Evolutionary conservation across 2,797 vertebrate genomes (phyloP), one percentile per base, ranked within the genome.

Genomic region (Epinephelus awoara): DNA sequence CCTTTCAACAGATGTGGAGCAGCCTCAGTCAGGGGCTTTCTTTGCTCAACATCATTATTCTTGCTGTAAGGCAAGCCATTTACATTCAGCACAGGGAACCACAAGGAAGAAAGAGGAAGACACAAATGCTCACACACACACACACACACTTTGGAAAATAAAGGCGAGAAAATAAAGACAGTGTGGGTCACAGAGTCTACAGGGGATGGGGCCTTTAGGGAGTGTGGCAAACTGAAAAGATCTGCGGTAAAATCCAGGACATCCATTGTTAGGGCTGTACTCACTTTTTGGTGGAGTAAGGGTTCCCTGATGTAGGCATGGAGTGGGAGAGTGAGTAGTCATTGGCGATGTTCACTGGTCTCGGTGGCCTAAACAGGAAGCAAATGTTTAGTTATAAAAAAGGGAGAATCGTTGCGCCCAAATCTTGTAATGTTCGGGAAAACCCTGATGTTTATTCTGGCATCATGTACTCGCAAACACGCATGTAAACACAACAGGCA

Each of bases 201-300:
- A 38, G 67, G 72, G 59, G 42, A 63, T 2, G 25, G 10, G 55
- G 84, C 84, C 89, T 90, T 78, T 34, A 74, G 87, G 85, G 89
- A 89, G 58, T 15, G 34, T 2, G 27, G 3, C 23, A 62, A 44
- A 68, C 34, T 86, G 74, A 89, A 91, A 91, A 79, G 84, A 82
- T 73, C 52, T 51, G 52, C 67, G 72, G 67, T 80, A 62, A 74
- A 90, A 93, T 91, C 87, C 78, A 91, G 89, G 87, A 62, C 88
- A 77, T 55, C 76, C 34, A 72, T 91, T 90, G 84, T 88, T 78
- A 34, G 2, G 17, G 44, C 42, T 52, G 38, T 67, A 96, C 98
- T 97, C 94, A 99, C 98, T 96, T 97, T 96, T 97, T 98, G 92
- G 97, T 98, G 93, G 98, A 96, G 93, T 98, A 98, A 78, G 98